These are phyloP conservation scores for Propithecus deckenii DNA, from an alignment of 2,797 vertebrate genomes.

Conservation along the genomic window DNA sequence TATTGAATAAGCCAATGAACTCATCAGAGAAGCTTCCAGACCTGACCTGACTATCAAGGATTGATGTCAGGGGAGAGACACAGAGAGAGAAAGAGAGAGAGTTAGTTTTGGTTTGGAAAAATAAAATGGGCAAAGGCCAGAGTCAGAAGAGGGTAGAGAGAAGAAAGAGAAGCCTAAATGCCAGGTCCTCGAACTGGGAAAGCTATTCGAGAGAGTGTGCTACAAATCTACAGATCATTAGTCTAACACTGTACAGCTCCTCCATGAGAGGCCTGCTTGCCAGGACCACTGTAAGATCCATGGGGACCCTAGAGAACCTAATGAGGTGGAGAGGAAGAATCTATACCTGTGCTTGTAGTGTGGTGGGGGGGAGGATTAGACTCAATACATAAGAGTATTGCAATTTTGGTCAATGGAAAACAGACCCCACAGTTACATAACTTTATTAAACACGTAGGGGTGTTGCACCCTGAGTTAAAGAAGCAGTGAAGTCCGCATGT, in stretches of 20 bases:
- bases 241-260: neutral
- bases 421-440: neutral
- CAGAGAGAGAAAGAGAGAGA: neutral
- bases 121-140: neutral
- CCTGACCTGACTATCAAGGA: neutral
- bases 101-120: neutral
- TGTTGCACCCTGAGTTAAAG: neutral
- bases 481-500: neutral
- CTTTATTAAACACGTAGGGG: neutral
- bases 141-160: neutral
- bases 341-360: neutral
- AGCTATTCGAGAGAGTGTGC: neutral
- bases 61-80: neutral
- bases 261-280: neutral
- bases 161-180: neutral
- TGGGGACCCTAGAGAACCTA: neutral
- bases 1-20: neutral
- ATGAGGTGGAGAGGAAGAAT: neutral
- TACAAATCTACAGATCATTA: neutral
- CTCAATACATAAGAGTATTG: neutral
- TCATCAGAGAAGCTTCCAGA: slow-evolving; percentile 16
- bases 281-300: neutral
- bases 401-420: neutral
- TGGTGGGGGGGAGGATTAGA: neutral
- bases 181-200: neutral